Base-by-base conservation (phyloP, 2,797 vertebrate species). In the Pelobates cultripes region DNA sequence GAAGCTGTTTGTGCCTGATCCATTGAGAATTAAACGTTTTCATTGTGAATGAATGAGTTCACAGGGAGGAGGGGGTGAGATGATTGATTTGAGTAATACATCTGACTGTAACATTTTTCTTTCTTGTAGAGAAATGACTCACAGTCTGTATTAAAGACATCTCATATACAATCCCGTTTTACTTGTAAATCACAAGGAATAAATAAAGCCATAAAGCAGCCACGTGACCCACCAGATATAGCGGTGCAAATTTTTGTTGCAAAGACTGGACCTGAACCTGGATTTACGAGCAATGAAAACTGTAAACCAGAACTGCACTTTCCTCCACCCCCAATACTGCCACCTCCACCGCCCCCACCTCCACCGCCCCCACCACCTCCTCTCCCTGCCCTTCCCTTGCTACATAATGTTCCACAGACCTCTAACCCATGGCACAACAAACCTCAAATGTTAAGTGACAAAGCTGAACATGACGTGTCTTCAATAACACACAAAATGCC, bases 81-180 rank as follows among this genome's bases (percentile, higher is more conserved):
- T 17, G 43, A 69, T 74, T 79, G 42, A 5, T 57, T 80, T 55
- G 57, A 60, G 12, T 7, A 80, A 51, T 14, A 43, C 72, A 10
- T 51, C 47, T 53, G 42, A 42, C 28, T 63, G 4, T 57, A 41
- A 74, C 13, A 64, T 0, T 3, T 63, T 88, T 73, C 81, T 4
- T 74, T 86, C 87, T 90, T 75, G 47, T 86, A 98, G 96, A 97
- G 93, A 83, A 89, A 92, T 55, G 94, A 90, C 5, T 92, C 93
- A 43, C 94, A 90, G 40, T 92, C 94, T 85, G 87, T 93, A 81
- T 79, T 92, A 82, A 96, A 95, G 87, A 92, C 92, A 0, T 90
- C 94, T 81, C 51, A 67, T 51, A 86, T 90, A 28, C 92, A 87
- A 73, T 77, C 89, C 41, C 43, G 3, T 28, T 83, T 72, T 57